A percentile compares a stretch with the other conserved stretches of the same genome.
phyloP scores from a whole-genome alignment of 2,797 vertebrate genomes.

The Myiothlypis coronata region DNA sequence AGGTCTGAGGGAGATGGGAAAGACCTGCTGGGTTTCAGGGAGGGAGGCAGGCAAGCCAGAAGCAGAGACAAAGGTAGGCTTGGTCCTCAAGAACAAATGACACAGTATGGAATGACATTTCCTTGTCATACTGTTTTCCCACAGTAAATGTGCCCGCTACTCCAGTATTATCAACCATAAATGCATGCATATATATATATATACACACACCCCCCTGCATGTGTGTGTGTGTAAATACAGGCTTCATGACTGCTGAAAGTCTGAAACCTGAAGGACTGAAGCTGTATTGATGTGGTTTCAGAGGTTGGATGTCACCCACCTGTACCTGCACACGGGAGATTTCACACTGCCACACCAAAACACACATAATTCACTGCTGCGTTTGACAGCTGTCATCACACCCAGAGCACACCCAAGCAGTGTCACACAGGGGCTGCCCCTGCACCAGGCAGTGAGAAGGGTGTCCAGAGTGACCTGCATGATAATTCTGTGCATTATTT shows the following conservation, averaged over 20 bases:
- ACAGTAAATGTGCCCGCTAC: not conserved
- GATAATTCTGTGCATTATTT: not conserved
- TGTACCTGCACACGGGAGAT: not conserved
- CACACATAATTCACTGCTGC: not conserved
- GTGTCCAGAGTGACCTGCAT: not conserved
- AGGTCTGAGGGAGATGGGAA: not conserved
- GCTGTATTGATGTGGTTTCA: not conserved
- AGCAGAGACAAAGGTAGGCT: not conserved
- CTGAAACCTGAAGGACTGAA: not conserved
- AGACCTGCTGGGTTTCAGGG: not conserved
- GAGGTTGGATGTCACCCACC: not conserved
- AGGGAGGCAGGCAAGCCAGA: not conserved
- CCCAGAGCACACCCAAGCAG: not conserved
- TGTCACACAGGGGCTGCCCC: not conserved
- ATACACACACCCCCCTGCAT: fast-evolving
- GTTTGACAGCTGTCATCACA: not conserved
- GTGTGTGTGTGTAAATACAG: not conserved
- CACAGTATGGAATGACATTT: not conserved
- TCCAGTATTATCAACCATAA: not conserved
- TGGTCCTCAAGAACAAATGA: not conserved
- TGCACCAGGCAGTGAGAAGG: fast-evolving
- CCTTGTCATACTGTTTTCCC: not conserved
- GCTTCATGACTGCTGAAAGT: not conserved
- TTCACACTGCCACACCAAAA: fast-evolving
- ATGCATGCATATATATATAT: fast-evolving